Conservation (phyloP, 2,888 invertebrate species). For the Coenonympha glycerion region DNA sequence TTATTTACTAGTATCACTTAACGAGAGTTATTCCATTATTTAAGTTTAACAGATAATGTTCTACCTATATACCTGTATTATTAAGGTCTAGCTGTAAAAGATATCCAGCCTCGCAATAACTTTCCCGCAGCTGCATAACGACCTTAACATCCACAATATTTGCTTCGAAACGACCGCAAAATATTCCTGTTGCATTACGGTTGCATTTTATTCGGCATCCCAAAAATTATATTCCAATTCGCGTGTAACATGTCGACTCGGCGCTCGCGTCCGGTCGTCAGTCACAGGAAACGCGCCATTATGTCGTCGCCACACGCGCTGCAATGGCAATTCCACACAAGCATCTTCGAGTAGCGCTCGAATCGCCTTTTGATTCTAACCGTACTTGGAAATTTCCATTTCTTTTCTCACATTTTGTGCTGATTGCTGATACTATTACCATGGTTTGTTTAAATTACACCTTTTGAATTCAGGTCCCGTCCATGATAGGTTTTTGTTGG, state of each 20-base stretch:
- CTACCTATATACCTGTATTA: no score
- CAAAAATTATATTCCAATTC: constrained; percentile 9
- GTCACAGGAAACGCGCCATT: constrained; percentile 69
- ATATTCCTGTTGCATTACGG: constrained; percentile 2
- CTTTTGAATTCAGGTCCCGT: neutral
- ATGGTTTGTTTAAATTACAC: neutral
- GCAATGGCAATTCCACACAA: constrained; percentile 62
- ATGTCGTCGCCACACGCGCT: constrained; percentile 64
- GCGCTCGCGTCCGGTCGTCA: constrained; percentile 50
- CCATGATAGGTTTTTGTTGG: neutral
- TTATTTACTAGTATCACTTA: no score
- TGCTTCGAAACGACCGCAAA: neutral
- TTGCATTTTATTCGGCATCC: neutral
- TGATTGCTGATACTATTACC: neutral
- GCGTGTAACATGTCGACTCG: neutral
- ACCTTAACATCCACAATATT: neutral
- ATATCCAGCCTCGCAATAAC: neutral
- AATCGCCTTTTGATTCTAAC: neutral
- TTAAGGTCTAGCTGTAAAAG: no score
- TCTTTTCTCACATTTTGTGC: neutral
- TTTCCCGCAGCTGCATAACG: neutral
- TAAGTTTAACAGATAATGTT: no score
- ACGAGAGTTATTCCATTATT: no score
- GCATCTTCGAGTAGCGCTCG: constrained; percentile 43
- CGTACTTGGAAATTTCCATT: neutral